These are phyloP conservation scores for Catocala fraxini DNA, from an alignment of 2,888 invertebrate species.

Conservation along the genomic window DNA sequence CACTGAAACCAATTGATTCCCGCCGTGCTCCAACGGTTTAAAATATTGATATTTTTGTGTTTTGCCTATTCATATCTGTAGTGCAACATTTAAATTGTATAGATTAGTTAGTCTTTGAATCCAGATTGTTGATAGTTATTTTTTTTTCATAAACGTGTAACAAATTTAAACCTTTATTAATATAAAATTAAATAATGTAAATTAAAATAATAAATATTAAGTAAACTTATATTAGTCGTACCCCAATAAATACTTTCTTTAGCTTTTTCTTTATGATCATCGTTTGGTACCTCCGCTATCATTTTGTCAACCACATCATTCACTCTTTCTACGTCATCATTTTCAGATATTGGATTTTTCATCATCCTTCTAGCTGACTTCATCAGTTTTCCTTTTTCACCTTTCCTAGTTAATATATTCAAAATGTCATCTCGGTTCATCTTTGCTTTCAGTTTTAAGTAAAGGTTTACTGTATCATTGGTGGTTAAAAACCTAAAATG, in stretches of 20 bases:
- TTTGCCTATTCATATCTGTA: too few species aligned
- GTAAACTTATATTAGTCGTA: conserved; percentile 40
- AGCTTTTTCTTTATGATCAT: conserved; percentile 64
- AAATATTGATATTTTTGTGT: too few species aligned
- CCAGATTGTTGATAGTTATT: too few species aligned
- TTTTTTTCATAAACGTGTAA: too few species aligned
- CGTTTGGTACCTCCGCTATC: conserved; percentile 65
- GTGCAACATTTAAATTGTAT: too few species aligned
- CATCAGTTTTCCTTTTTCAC: conserved; percentile 47
- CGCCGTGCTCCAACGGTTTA: too few species aligned
- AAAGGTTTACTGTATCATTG: conserved; percentile 67
- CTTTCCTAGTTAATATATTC: conserved; percentile 60
- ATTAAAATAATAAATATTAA: too few species aligned
- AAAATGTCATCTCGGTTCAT: conserved; percentile 78
- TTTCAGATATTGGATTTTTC: conserved; percentile 41
- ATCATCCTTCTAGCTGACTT: conserved; percentile 68
- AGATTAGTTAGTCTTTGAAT: too few species aligned
- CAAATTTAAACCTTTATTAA: too few species aligned
- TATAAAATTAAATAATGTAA: too few species aligned
- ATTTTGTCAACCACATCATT: conserved; percentile 71
- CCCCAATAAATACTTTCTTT: conserved; percentile 75
- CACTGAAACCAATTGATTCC: too few species aligned
- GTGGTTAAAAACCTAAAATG: conserved; percentile 57
- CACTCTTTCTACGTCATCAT: conserved; percentile 50
- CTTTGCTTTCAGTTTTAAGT: conserved; percentile 73